Conservation (phyloP, 1,140 invertebrate species). For the Nebria ingens region DNA sequence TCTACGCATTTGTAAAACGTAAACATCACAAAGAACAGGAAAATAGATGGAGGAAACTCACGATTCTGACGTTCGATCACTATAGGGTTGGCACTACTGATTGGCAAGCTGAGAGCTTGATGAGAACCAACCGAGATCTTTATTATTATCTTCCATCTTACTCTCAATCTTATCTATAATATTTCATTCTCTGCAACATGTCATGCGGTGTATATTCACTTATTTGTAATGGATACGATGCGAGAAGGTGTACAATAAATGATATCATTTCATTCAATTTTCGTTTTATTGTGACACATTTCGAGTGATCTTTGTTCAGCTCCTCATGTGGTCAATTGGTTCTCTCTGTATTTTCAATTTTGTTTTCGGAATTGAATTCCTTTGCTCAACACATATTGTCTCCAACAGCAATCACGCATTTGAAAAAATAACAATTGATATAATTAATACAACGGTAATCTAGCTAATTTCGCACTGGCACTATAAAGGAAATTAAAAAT, state of each 20-base stretch:
- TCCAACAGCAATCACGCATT: too few species aligned
- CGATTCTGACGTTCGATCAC: not conserved
- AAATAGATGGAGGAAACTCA: constrained; percentile 18
- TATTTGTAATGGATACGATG: not conserved
- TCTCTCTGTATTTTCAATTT: too few species aligned
- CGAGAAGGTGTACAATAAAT: not conserved
- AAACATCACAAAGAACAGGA: not conserved
- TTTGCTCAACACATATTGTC: too few species aligned
- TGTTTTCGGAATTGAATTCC: too few species aligned
- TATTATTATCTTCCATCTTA: constrained; percentile 19
- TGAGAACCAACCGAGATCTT: constrained; percentile 28
- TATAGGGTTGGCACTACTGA: constrained; percentile 23
- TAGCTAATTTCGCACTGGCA: too few species aligned
- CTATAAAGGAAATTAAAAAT: too few species aligned
- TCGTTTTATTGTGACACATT: not conserved
- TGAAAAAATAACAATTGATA: too few species aligned
- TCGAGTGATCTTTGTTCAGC: not conserved
- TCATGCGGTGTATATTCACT: not conserved
- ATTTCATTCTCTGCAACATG: not conserved
- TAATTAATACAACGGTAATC: too few species aligned
- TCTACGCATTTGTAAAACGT: constrained; percentile 1
- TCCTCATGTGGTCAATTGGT: constrained; percentile 1
- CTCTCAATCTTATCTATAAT: constrained; percentile 2
- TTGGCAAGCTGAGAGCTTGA: constrained; percentile 30
- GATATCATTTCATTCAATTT: not conserved